Evolutionary conservation across 2,113 vertebrate species (phyloP), one percentile per base, ranked within the genome.

Genomic region (Gallinago undulata): DNA sequence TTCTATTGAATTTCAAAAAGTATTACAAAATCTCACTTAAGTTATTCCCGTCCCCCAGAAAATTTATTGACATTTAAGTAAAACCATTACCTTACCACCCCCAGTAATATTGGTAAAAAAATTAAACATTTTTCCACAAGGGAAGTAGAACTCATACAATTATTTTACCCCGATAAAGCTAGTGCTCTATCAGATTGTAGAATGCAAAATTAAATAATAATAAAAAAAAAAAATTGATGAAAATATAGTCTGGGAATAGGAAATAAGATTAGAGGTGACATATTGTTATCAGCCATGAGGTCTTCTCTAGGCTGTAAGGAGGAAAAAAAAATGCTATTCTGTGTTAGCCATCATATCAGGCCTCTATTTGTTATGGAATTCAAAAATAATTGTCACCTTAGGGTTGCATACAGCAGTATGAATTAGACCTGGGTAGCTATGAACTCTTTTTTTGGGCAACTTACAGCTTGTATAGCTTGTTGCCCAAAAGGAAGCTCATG

Each of bases 301-400:
- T 79, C 95, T 97, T 97, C 92, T 98, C 93, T 50, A 87, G 91
- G 84, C 91, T 96, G 76, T 64, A 95, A 66, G 53, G 63, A 87
- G 68, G 21, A 33, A 94, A 94, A 91, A 82, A 89, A 1, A 47
- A 96, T 37, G 31, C 55, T 94, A 53, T 94, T 96, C 87, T 94
- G n/a, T 55, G 87, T 97, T 90, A 97, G 60, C 73, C 80, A 89
- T 96, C 73, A 50, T 80, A 95, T 67, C 67, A 87, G 48, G 41
- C 68, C 79, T 92, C 33, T 77, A 79, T 90, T 98, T 97, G 90
- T 96, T 96, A 93, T 48, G 56, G 67, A 97, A 96, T 95, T 97
- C 93, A 97, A 77, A 98, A 97, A 96, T 97, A 97, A 97, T 97
- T 97, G 91, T 97, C 80, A 97, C 95, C 94, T 97, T 87, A 97